Conservation (phyloP, 2,888 invertebrate genomes). For the Athetis lepigone region DNA sequence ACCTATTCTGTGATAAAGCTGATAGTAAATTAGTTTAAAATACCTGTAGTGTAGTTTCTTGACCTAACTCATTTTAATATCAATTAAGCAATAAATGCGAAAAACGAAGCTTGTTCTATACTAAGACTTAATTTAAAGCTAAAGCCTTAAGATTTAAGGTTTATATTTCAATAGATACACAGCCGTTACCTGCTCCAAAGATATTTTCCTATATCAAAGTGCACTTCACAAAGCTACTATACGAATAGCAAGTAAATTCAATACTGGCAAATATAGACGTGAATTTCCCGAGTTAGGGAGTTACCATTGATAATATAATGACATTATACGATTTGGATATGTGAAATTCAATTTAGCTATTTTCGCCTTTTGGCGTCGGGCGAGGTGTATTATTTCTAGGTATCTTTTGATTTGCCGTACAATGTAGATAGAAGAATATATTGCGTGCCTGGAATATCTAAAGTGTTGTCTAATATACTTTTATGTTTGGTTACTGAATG, state of each 20-base stretch:
- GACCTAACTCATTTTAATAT: neutral
- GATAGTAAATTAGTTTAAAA: neutral
- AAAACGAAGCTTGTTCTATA: no score
- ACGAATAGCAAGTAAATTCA: slow-evolving; percentile 73
- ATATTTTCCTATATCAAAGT: slow-evolving; percentile 49
- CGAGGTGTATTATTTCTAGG: slow-evolving; percentile 32
- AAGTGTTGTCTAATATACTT: slow-evolving; percentile 23
- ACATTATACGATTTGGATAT: slow-evolving; percentile 63
- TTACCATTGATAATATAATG: slow-evolving; percentile 69
- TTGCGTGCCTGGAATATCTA: slow-evolving; percentile 7
- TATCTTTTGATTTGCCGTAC: slow-evolving; percentile 33
- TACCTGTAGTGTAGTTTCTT: no score
- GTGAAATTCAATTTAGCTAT: slow-evolving; percentile 51
- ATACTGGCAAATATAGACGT: slow-evolving; percentile 76
- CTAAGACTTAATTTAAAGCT: no score
- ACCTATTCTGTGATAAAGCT: neutral
- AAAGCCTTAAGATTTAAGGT: no score
- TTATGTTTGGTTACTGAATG: slow-evolving; percentile 9
- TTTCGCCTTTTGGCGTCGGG: slow-evolving; percentile 44
- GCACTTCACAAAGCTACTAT: slow-evolving; percentile 60
- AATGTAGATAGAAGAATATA: slow-evolving; percentile 17
- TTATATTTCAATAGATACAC: slow-evolving; percentile 11
- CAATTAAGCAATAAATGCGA: neutral
- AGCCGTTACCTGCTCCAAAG: slow-evolving; percentile 42
- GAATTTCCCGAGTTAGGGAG: slow-evolving; percentile 66